Base-by-base conservation (phyloP, 2,113 vertebrate genomes). In the Oreochromis niloticus region DNA sequence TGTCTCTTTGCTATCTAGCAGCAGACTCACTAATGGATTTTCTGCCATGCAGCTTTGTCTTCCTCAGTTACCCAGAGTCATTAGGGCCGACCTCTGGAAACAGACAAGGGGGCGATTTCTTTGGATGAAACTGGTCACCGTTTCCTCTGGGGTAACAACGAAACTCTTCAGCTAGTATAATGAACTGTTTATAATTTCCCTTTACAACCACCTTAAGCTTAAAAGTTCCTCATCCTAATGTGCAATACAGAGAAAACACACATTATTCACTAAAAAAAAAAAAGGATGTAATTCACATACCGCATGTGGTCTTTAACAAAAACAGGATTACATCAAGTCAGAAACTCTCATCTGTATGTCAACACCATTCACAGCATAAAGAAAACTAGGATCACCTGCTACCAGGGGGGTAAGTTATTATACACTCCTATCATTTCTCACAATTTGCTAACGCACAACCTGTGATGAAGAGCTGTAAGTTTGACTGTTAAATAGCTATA, bases 11-110 rank as follows among this genome's bases (percentile, higher is more conserved):
- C 83, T 88, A 66, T 91, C 85, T 50, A 16, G 82, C 86, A 52
- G 84, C 79, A 78, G 86, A 91, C 80, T 80, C 86, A 14, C 86
- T 92, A 88, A 93, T 89, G 91, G 92, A 92, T 92, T 91, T 89
- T 90, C 82, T 91, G 86, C 91, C 91, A 90, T 9, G 54, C 43
- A 54, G 80, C 88, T 88, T 90, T 89, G 89, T 92, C 89, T 85
- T 82, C 81, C 87, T 89, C 87, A 41, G 36, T 88, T 87, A 84
- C 73, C 2, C 1, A 14, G 63, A 92, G 39, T 88, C 89, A 88
- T 91, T 93, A 88, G 27, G 7, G 90, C n/a, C 36, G 79, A 89
- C 80, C 80, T 81, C 81, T 87, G 8, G 22, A 89, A 68, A 85
- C 79, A 73, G 54, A 57, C 83, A 79, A 79, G 55, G 50, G 19